Conservation (phyloP, 2,797 vertebrate species). For the Alcedo quadribrachys region DNA sequence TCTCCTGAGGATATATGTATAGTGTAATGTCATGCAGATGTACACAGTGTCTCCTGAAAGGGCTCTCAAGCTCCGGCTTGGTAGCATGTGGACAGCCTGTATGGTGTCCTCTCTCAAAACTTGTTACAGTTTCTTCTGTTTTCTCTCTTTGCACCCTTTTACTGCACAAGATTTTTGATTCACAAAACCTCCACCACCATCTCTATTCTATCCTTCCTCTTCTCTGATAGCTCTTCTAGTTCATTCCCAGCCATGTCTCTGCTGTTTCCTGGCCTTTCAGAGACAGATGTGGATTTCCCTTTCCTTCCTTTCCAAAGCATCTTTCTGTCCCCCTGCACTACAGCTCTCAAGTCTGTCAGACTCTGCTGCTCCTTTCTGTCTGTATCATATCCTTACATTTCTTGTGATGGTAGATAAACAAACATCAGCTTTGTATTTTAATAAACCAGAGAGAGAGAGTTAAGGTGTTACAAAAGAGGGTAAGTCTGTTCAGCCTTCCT, state of each 20-base stretch:
- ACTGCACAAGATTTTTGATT: not conserved
- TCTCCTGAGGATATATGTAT: accelerated
- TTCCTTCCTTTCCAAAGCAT: not conserved
- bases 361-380: not conserved
- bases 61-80: accelerated
- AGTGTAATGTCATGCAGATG: not conserved
- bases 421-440: not conserved
- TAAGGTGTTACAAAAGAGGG: not conserved
- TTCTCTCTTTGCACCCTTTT: not conserved
- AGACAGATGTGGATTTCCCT: not conserved
- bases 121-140: not conserved
- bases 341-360: not conserved
- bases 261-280: not conserved
- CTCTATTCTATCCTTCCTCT: not conserved
- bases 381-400: not conserved
- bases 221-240: not conserved
- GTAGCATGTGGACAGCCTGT: not conserved
- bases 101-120: not conserved
- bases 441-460: not conserved
- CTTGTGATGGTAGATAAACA: not conserved
- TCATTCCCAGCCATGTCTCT: not conserved
- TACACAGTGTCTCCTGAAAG: not conserved
- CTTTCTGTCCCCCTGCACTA: not conserved
- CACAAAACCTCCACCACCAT: not conserved
- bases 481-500: not conserved